Evolutionary conservation across 92 coral and sea anemone genomes (phyloP), one percentile per base, ranked within the genome.

Genomic region (Blastomussa wellsi): DNA sequence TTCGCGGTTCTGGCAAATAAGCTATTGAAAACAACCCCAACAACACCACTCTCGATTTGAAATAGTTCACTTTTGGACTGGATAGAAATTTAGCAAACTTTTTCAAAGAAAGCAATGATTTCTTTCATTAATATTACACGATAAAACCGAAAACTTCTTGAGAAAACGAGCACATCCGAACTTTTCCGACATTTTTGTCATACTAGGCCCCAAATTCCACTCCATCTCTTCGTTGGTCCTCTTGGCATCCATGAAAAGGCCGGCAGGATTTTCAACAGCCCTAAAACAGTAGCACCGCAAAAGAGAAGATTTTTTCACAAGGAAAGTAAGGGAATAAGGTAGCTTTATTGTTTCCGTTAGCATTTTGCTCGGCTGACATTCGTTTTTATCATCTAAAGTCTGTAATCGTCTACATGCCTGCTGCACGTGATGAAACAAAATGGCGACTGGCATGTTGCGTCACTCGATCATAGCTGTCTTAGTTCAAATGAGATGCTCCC

Each of bases 391-490:
- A 5, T 24, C 81, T 53, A 22, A 78, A 39, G 26, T 44, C 41
- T 37, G 71, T 15, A 2, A 78, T 2, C 55, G 5, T 35, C 22
- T n/a, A n/a, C n/a, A n/a, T n/a, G n/a, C n/a, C n/a, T n/a, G n/a
- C n/a, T 10, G 55, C 84, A 66, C 76, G 64, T 80, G 84, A 32
- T 67, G 49, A 44, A 1, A 17, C 33, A 80, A 64, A 47, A 79
- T 79, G 83, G 83, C 73, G 57, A 20, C 75, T 65, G 84, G 83
- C 74, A 31, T 60, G 82, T 65, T 79, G 44, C 74, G 53, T 79
- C 59, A 79, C 51, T 33, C 7, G 11, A 16, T 53, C 11, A 57
- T 26, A 9, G 26, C 29, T 57, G 22, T 49, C n/a, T n/a, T n/a
- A n/a, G n/a, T n/a, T n/a, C n/a, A n/a, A n/a, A n/a, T 74, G 24